Base-by-base conservation (phyloP, 2,113 vertebrate species). In the Dryoscopus gambensis region DNA sequence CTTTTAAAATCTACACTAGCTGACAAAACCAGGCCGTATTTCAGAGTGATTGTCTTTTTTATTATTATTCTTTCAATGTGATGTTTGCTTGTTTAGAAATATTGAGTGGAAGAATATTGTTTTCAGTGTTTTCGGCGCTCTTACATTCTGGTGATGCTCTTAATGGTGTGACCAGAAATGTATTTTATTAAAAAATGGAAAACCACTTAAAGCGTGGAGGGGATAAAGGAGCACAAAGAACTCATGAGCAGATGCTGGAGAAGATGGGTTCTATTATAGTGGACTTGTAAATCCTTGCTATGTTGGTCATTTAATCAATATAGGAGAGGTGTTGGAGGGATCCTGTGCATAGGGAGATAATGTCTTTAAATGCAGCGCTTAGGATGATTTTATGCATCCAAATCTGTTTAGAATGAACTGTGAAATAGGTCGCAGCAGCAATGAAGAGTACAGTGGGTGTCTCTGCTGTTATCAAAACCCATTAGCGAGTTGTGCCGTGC, bases 401-500 rank as follows among this genome's bases (percentile, higher is more conserved):
- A 93, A 91, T 83, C 86, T 94, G 88, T 87, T 96, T 59, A 64
- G 96, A 84, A 95, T 93, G 95, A 95, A 46, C 90, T 84, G 92
- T 92, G 97, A 91, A 97, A 93, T 93, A 84, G 42, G n/a, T 93
- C 89, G 95, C 91, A 63, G 94, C 95, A 47, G 74, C 68, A 87
- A 90, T 77, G 97, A 94, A 64, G 94, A 86, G 74, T 87, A 39
- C 91, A 31, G 68, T 25, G 92, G 89, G 74, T 93, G 92, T 96
- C 84, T 96, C 53, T 95, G 88, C 90, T 89, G 80, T 96, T 97
- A 93, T 11, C 92, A 85, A 30, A 97, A 89, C 60, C 81, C 96
- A 92, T 97, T 91, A 97, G 95, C 88, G 63, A 93, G 96, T 76
- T 91, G 69, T 91, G 95, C 88, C 67, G 81, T 95, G 97, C 96